These are phyloP conservation scores for Platycnemis pennipes DNA, from an alignment of 2,888 invertebrate species.

Conservation along the genomic window DNA sequence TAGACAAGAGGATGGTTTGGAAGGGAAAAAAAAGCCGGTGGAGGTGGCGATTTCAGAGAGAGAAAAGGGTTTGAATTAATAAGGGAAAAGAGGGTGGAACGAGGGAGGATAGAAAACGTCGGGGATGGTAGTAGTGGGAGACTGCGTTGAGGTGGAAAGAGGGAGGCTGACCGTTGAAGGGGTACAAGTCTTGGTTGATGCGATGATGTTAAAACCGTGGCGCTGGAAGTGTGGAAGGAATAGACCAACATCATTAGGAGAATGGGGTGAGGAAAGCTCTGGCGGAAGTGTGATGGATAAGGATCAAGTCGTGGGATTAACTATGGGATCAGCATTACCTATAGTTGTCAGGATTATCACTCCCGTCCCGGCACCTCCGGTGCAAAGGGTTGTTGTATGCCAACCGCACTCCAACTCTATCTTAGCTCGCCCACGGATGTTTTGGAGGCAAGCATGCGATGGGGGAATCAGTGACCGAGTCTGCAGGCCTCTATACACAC, in stretches of 20 bases:
- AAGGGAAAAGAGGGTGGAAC: background rate
- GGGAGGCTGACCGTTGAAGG: background rate
- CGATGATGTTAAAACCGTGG: background rate
- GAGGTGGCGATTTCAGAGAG: no score
- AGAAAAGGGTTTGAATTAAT: no score
- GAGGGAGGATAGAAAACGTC: background rate
- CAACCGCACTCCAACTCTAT: background rate
- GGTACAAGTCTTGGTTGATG: background rate
- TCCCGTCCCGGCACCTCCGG: no score
- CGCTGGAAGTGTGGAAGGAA: background rate
- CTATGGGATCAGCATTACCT: background rate
- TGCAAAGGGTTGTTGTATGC: background rate
- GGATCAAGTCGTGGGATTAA: background rate
- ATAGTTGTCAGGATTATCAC: background rate
- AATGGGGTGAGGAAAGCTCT: background rate
- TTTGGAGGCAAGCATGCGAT: background rate
- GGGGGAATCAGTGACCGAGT: background rate
- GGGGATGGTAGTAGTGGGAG: background rate
- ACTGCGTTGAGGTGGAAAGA: background rate
- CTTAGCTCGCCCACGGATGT: background rate
- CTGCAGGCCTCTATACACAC: no score
- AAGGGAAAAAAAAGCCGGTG: no score
- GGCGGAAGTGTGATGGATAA: background rate
- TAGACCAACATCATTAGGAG: background rate
- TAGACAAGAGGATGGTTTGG: no score